Percentiles rank a stretch among this genome's conserved stretches.
These are phyloP conservation scores for Diachasma alloeum DNA, from an alignment of 1,140 invertebrate species.

Conservation along the genomic window DNA sequence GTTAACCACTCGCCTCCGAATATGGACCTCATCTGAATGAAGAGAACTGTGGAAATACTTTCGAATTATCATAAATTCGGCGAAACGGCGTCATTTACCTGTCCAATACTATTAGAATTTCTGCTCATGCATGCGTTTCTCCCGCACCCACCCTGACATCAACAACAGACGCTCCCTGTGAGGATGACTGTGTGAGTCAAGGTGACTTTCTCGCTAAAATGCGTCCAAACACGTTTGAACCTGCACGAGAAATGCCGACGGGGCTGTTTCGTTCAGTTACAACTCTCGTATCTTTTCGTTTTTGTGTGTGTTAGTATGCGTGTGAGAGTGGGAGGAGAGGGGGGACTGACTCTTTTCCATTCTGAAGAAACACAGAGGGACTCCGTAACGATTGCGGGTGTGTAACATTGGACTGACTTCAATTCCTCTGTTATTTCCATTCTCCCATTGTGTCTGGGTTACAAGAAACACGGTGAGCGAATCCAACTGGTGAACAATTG, in stretches of 20 bases:
- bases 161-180: not conserved
- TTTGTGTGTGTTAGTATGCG: too few relatives aligned
- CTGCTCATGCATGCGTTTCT: conserved; percentile 5
- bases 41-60: conserved; percentile 27
- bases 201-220: not conserved
- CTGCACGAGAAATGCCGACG: not conserved
- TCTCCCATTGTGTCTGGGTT: not conserved
- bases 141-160: not conserved
- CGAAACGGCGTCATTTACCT: conserved; percentile 29
- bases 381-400: not conserved
- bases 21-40: conserved; percentile 11
- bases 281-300: too few relatives aligned
- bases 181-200: not conserved
- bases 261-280: too few relatives aligned
- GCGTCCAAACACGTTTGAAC: not conserved
- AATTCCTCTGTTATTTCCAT: not conserved
- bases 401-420: not conserved
- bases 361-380: not conserved
- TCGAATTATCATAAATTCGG: conserved; percentile 28
- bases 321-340: too few relatives aligned
- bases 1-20: too few relatives aligned
- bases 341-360: not conserved
- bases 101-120: conserved; percentile 21
- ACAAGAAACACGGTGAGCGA: not conserved
- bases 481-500: not conserved